phyloP scores from a whole-genome alignment of 2,113 vertebrate genomes.

The Nothobranchius furzeri region DNA sequence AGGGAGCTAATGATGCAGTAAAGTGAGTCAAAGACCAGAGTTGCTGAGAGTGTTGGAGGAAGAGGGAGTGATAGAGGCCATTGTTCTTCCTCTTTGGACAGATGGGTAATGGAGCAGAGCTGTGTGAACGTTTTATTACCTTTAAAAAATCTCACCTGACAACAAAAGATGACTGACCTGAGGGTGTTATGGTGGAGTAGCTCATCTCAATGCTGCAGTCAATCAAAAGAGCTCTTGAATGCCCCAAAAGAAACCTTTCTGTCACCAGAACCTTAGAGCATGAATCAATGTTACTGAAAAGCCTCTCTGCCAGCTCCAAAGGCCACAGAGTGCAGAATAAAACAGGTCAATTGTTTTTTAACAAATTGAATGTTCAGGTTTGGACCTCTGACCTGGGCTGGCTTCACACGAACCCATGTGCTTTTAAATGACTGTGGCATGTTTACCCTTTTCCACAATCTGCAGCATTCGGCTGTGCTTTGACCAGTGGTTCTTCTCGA shows the following conservation, averaged over 20 bases:
- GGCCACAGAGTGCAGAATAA: neutral
- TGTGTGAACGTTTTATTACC: constrained; percentile 55
- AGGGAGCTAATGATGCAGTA: constrained; percentile 42
- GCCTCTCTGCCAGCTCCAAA: constrained; percentile 30
- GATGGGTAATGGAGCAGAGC: constrained; percentile 71
- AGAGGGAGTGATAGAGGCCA: constrained; percentile 26
- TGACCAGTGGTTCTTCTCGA: neutral
- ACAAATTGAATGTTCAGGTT: neutral
- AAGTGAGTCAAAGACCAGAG: constrained; percentile 19
- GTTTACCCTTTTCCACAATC: constrained; percentile 28
- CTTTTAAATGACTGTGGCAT: constrained; percentile 22
- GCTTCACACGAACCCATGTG: neutral
- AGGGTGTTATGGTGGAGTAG: constrained; percentile 20
- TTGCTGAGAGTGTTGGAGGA: constrained; percentile 1
- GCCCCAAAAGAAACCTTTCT: constrained; percentile 19
- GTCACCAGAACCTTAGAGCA: constrained; percentile 31
- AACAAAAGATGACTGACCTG: constrained; percentile 55
- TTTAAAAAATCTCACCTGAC: constrained; percentile 41
- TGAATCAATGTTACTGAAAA: constrained; percentile 20
- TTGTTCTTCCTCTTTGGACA: constrained; percentile 51
- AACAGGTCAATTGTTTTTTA: neutral
- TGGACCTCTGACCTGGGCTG: neutral
- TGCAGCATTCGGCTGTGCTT: neutral
- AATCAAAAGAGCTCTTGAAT: constrained; percentile 45
- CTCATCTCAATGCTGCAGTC: constrained; percentile 41